Evolutionary conservation across 2,888 invertebrate species (phyloP).

Genomic region (Agrochola lychnidis): DNA sequence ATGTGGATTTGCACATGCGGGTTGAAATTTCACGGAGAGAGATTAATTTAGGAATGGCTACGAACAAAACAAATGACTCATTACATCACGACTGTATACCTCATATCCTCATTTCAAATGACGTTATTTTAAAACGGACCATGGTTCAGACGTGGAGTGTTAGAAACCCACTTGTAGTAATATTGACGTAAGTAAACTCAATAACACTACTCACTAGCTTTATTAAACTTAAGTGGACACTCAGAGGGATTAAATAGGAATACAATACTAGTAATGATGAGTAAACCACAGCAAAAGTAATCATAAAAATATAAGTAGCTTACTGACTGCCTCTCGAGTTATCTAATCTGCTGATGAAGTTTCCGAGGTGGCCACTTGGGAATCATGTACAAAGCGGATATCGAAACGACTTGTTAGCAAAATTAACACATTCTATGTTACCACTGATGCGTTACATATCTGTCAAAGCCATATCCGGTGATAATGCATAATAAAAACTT

Average conservation of each 20-base stretch:
- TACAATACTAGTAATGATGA: constrained; percentile 19
- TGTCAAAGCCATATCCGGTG: constrained; percentile 26
- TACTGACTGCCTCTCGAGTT: constrained; percentile 10
- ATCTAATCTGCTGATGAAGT: constrained; percentile 30
- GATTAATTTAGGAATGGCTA: neutral
- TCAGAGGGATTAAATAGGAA: constrained; percentile 5
- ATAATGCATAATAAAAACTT: constrained; percentile 21
- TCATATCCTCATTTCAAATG: neutral
- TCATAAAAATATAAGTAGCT: constrained; percentile 13
- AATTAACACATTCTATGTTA: constrained; percentile 23
- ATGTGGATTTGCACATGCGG: neutral
- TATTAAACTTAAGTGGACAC: constrained; percentile 25
- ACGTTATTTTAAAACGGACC: neutral
- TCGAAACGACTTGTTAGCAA: constrained; percentile 27
- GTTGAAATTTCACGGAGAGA: neutral
- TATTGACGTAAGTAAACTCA: neutral
- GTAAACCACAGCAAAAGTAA: constrained; percentile 24
- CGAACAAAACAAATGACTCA: neutral
- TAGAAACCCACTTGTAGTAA: neutral
- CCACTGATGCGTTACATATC: constrained; percentile 26
- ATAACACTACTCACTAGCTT: constrained; percentile 1
- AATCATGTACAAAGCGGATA: constrained; percentile 24
- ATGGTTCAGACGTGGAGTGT: neutral
- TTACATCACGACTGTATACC: neutral
- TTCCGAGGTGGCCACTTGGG: constrained; percentile 19